phyloP scores from a whole-genome alignment of 2,797 vertebrate species.

The Mormyrus hasselquistii region DNA sequence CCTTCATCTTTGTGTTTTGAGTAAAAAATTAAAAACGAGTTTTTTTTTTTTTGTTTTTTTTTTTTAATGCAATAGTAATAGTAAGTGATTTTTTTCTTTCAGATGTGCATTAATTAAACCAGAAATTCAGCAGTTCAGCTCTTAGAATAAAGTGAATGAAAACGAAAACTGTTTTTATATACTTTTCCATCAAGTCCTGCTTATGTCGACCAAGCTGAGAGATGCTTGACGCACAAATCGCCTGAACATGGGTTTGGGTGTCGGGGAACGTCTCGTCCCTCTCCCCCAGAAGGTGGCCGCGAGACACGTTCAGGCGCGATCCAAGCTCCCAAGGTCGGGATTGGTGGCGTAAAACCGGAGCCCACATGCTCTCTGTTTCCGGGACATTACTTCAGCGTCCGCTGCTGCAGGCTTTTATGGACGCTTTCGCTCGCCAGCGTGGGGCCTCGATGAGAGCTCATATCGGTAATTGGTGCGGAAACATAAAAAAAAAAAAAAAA shows the following conservation, averaged over 20 bases:
- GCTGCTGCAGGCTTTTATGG: background rate
- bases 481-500: background rate
- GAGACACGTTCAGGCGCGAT: background rate
- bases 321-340: background rate
- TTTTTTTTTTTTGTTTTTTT: background rate
- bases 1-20: background rate
- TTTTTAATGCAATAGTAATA: background rate
- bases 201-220: background rate
- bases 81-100: background rate
- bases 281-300: background rate
- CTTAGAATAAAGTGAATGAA: background rate
- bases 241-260: background rate
- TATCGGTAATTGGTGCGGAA: conserved; percentile 14
- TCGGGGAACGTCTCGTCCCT: background rate
- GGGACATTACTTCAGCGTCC: conserved; percentile 2
- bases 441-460: background rate
- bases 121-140: background rate
- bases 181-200: background rate
- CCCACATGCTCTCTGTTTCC: background rate
- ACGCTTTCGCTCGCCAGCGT: background rate
- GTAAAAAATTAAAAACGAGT: background rate
- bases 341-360: background rate
- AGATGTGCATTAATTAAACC: background rate
- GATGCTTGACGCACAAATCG: background rate
- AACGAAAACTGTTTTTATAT: background rate